These are phyloP conservation scores for Oostethus manadensis DNA, from an alignment of 2,113 vertebrate species.

Conservation along the genomic window DNA sequence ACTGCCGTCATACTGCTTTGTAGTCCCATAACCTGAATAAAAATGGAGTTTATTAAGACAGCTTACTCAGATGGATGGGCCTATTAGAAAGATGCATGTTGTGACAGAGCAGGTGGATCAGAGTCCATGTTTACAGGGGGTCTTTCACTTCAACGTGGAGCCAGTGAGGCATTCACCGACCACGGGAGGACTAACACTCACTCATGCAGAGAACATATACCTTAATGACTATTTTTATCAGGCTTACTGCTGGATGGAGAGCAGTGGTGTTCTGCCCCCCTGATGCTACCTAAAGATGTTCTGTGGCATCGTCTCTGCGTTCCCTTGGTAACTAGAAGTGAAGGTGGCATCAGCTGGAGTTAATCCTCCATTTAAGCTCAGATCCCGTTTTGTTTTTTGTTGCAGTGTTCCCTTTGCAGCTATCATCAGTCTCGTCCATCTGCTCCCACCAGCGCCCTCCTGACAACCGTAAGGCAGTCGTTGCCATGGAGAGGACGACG, in stretches of 20 bases:
- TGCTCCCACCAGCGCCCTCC: slow-evolving; percentile 28
- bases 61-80: no score
- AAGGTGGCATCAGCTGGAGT: slow-evolving; percentile 33
- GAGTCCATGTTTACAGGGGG: neutral
- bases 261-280: slow-evolving; percentile 6
- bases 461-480: slow-evolving; percentile 33
- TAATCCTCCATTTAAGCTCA: slow-evolving; percentile 1
- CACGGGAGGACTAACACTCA: slow-evolving; percentile 9
- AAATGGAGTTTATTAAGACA: no score
- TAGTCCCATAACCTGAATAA: no score
- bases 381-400: neutral
- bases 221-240: slow-evolving; percentile 6
- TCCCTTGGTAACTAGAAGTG: slow-evolving; percentile 51
- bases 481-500: slow-evolving; percentile 58
- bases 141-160: slow-evolving; percentile 17
- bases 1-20: no score
- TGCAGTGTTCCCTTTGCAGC: neutral
- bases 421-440: slow-evolving; percentile 36
- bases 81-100: no score
- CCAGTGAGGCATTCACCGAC: slow-evolving; percentile 16
- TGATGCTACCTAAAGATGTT: slow-evolving; percentile 19
- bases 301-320: slow-evolving; percentile 16
- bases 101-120: no score
- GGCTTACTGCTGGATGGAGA: slow-evolving; percentile 2
- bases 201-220: neutral